Base-by-base conservation (phyloP, 2,888 invertebrate species). In the Hirtodrosophila alboralis region DNA sequence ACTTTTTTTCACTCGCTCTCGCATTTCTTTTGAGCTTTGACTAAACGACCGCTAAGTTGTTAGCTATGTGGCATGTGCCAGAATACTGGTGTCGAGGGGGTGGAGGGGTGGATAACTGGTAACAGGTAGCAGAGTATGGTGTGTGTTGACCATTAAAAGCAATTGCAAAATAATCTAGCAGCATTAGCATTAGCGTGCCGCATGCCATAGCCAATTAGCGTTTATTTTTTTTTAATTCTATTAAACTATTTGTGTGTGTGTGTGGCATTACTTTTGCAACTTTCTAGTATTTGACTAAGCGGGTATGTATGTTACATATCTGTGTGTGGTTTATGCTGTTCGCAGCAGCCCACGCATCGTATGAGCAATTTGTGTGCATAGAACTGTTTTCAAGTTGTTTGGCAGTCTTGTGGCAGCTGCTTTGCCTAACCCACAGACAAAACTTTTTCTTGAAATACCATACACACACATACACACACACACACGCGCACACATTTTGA, bases 351-450 rank as follows among this genome's bases (percentile, higher is more conserved):
- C 28, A 34, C 12, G 34, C 28, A 23, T 26, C 61, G 43, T 33
- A 51, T 61, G 43, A 18, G 43, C 58, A 31, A 67, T 48, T 36
- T 64, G 51, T 67, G 26, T 44, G 53, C 51, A 44, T 26, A 33
- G 49, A 74, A 64, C 53, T 54, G 67, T 75, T 71, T 56, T 49
- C 51, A 75, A 77, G 64, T 58, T 74, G 59, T 41, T n/a, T 69
- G 51, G 43, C 62, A 62, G 27, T 28, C 14, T 21, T 10, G 34
- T 7, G 26, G 45, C 40, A 62, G 45, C 45, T 43, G 64, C 56
- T 48, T 47, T 13, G 43, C 27, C 27, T 23, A 36, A 28, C 9
- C 58, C 38, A 56, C 33, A 26, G 18, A n/a, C n/a, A n/a, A 34
- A 49, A 18, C 16, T 60, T 31, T 26, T 28, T 34, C 34, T 41